These are phyloP conservation scores for Neolamprologus falcicula DNA, from an alignment of 2,113 vertebrate genomes.

Conservation along the genomic window DNA sequence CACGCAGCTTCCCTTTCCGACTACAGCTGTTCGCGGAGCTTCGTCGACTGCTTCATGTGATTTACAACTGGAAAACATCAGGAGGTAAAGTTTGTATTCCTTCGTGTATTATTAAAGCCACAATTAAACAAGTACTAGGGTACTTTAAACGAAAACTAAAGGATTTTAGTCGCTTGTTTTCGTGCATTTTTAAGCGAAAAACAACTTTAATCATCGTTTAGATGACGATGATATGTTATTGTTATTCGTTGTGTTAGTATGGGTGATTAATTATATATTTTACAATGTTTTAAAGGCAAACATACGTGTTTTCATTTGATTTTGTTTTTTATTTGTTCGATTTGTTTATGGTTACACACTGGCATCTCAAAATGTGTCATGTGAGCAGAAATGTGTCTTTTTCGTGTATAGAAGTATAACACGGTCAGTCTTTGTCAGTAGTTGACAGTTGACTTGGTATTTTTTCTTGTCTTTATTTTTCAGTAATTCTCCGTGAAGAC, in stretches of 20 bases:
- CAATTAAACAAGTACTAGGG: background rate
- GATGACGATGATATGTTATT: background rate
- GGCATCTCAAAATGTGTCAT: background rate
- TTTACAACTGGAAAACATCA: background rate
- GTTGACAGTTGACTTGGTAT: background rate
- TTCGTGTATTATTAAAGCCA: background rate
- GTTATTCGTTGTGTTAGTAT: background rate
- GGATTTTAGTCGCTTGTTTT: background rate
- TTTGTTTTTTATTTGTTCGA: background rate
- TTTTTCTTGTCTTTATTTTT: background rate
- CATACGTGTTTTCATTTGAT: background rate
- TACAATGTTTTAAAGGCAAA: background rate
- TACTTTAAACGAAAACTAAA: background rate
- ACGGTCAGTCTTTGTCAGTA: background rate
- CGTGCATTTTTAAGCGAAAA: background rate
- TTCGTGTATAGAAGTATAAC: background rate
- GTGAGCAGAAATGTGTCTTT: background rate
- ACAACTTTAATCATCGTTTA: background rate
- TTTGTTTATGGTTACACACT: fast-evolving
- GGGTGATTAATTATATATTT: background rate
- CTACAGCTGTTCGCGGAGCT: background rate
- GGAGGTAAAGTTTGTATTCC: constrained; percentile 13
- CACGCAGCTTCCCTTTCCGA: background rate
- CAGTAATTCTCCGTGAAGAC: constrained; percentile 36
- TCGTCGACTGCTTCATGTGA: background rate